A percentile compares a stretch with the other conserved stretches of the same genome.
These are phyloP conservation scores for Eupithecia dodoneata DNA, from an alignment of 2,888 invertebrate species.

Conservation along the genomic window DNA sequence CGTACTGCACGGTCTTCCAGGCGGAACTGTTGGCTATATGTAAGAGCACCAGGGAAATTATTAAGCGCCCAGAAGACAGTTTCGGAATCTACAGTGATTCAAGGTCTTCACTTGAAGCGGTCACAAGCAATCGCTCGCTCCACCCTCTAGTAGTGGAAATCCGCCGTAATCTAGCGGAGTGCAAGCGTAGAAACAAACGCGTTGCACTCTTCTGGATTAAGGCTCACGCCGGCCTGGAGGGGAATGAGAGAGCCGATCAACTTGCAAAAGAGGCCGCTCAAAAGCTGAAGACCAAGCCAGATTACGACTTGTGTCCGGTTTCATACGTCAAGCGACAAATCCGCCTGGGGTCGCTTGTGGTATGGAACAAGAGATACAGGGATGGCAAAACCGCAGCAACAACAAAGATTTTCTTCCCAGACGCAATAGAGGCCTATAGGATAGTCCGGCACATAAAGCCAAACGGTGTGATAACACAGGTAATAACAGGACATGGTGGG, in stretches of 20 bases:
- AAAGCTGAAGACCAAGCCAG: background rate
- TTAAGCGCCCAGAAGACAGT: background rate
- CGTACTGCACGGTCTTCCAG: slow-evolving; percentile 26
- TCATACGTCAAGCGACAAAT: slow-evolving; percentile 24
- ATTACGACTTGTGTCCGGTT: slow-evolving; percentile 16
- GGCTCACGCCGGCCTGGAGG: slow-evolving; percentile 25
- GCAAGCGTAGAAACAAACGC: background rate
- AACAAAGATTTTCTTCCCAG: slow-evolving; percentile 23
- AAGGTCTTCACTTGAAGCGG: slow-evolving; percentile 1
- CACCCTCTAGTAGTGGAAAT: slow-evolving; percentile 18
- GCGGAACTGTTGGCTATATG: slow-evolving; percentile 19
- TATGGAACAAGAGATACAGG: slow-evolving; percentile 18
- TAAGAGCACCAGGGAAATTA: background rate
- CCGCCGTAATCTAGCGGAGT: background rate
- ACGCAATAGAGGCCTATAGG: too few species aligned
- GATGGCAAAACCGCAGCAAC: background rate
- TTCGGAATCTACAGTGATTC: slow-evolving; percentile 27
- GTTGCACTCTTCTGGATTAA: slow-evolving; percentile 22
- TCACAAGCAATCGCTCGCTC: background rate
- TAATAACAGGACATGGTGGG: too few species aligned
- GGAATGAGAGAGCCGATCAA: slow-evolving; percentile 25
- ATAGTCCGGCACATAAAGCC: too few species aligned
- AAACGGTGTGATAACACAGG: too few species aligned
- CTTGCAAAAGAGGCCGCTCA: slow-evolving; percentile 28
- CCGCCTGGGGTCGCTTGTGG: background rate